A percentile compares a stretch with the other conserved stretches of the same genome.
phyloP scores from a whole-genome alignment of 2,797 vertebrate species.

The Zalophus californianus region DNA sequence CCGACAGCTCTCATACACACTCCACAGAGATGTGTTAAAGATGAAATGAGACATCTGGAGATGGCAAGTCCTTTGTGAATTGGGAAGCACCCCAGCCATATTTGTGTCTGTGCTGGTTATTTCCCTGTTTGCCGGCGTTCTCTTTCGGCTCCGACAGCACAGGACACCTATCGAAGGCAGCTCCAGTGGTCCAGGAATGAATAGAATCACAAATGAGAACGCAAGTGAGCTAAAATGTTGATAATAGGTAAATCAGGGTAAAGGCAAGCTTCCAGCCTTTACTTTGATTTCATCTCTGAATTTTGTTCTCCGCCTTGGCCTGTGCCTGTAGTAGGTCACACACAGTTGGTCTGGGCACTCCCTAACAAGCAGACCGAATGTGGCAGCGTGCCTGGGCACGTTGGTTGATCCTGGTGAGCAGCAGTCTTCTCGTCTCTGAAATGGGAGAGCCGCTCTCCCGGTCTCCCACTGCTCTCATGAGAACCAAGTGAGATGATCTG shows the following conservation, averaged over 20 bases:
- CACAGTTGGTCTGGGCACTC: neutral
- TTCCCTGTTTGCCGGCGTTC: neutral
- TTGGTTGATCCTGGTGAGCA: neutral
- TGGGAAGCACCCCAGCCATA: neutral
- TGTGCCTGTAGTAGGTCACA: neutral
- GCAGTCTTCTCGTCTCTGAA: neutral
- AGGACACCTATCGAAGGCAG: neutral
- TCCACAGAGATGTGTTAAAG: neutral
- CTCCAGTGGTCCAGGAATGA: neutral
- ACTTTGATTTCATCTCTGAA: neutral
- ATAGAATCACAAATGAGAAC: neutral
- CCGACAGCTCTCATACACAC: neutral
- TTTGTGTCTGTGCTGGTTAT: neutral
- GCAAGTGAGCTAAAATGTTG: neutral
- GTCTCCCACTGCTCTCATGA: too few species aligned
- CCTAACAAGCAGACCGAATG: neutral
- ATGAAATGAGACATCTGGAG: neutral
- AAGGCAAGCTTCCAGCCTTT: neutral
- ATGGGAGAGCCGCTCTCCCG: too few species aligned
- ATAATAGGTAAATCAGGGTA: neutral
- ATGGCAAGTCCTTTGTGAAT: neutral
- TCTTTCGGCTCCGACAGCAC: neutral
- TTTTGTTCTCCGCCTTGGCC: neutral
- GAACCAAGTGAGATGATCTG: too few species aligned
- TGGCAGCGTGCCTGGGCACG: neutral